Percentiles rank a stretch among this genome's conserved stretches.
phyloP scores from a whole-genome alignment of 2,888 invertebrate genomes.

The Apodemia hepburni region DNA sequence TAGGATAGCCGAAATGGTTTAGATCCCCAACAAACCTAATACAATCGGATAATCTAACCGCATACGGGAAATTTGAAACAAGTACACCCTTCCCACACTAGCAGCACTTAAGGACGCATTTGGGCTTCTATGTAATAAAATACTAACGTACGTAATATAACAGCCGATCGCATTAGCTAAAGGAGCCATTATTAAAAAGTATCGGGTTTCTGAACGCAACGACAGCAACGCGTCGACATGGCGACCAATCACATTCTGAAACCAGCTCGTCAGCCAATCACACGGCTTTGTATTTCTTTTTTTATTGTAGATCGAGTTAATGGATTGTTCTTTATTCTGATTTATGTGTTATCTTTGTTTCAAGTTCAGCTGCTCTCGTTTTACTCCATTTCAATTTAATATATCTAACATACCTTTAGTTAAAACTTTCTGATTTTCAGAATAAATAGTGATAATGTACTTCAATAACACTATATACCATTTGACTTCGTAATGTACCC shows the following conservation, averaged over 20 bases:
- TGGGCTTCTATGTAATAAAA: conserved; percentile 69
- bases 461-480: too few species aligned
- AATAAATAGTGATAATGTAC: too few species aligned
- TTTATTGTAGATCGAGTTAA: conserved; percentile 71
- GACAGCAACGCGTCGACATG: conserved; percentile 31
- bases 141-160: conserved; percentile 69
- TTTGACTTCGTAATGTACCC: too few species aligned
- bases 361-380: conserved; percentile 23
- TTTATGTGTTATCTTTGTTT: conserved; percentile 55
- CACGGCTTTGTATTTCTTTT: conserved; percentile 48
- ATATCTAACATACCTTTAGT: too few species aligned
- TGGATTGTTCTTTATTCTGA: conserved; percentile 77
- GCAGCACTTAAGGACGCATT: conserved; percentile 63
- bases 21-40: conserved; percentile 12
- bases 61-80: conserved; percentile 49
- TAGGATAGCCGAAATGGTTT: not conserved
- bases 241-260: conserved; percentile 58
- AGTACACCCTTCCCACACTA: conserved; percentile 52
- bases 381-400: not conserved
- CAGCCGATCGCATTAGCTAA: conserved; percentile 73
- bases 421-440: too few species aligned
- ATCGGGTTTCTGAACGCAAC: conserved; percentile 72
- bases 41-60: conserved; percentile 50
- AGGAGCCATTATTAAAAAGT: conserved; percentile 80
- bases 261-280: conserved; percentile 61